phyloP scores from a whole-genome alignment of 2,888 invertebrate genomes.

The Aphrophora alni region DNA sequence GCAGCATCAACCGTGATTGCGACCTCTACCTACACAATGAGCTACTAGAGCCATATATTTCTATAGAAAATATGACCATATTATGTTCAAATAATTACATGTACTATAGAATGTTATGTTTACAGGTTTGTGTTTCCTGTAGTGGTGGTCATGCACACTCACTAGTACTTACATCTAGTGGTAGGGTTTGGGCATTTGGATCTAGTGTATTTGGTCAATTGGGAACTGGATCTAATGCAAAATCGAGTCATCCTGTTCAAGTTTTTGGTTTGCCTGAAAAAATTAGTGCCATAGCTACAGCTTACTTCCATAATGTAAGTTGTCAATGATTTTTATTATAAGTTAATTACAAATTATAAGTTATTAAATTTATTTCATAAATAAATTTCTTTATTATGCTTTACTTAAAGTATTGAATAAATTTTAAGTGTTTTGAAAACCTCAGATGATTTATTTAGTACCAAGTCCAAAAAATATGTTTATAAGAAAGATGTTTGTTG shows the following conservation, averaged over 20 bases:
- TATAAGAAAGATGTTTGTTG: no score
- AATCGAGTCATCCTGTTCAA: slow-evolving; percentile 65
- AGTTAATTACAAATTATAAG: not conserved
- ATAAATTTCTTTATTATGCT: no score
- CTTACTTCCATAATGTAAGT: slow-evolving; percentile 80
- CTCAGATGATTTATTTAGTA: no score
- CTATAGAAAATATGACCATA: no score
- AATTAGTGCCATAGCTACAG: slow-evolving; percentile 64
- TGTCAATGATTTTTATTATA: not conserved
- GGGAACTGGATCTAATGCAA: slow-evolving; percentile 64
- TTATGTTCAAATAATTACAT: no score
- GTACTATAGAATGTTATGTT: not conserved
- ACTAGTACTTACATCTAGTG: slow-evolving; percentile 69
- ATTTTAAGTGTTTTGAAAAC: no score
- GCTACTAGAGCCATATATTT: no score
- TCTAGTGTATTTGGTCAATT: slow-evolving; percentile 83
- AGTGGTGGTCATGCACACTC: slow-evolving; percentile 78
- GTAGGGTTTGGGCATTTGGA: slow-evolving; percentile 72
- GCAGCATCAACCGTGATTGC: no score
- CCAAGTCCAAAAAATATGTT: no score
- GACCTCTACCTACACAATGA: no score
- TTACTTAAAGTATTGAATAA: no score
- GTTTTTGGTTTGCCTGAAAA: slow-evolving; percentile 63
- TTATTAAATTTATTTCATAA: no score
- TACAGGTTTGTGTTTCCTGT: slow-evolving; percentile 55